Base-by-base conservation (phyloP, 2,797 vertebrate genomes). In the Philypnodon macrostomus region DNA sequence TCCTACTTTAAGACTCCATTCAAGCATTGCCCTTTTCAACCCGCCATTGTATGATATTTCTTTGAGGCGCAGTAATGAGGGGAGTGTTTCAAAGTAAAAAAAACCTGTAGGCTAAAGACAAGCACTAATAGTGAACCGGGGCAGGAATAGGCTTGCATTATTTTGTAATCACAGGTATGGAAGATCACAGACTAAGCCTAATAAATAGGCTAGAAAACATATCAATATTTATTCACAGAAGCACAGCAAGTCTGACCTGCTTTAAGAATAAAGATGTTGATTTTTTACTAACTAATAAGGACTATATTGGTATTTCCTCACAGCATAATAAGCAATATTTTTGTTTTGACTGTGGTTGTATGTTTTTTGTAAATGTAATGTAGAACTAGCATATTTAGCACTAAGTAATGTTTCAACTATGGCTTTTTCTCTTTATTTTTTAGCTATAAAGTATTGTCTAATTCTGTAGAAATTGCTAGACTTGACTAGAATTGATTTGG, bases 11-110 rank as follows among this genome's bases (percentile, higher is more conserved):
- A 85, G 79, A 77, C 81, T 85, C 84, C 85, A 89, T 91, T 90
- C 85, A 89, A 80, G 83, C 85, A 69, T 78, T 87, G 80, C 64
- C 81, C 87, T 88, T 89, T 87, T 89, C 87, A 89, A 86, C 84
- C 69, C 41, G 32, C 85, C 75, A 86, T 89, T 89, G 89, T 89
- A 79, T 75, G 81, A 80, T 67, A 67, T 75, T 84, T 85, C 87
- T 89, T 87, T 89, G 84, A 87, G 86, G 83, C 63, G 63, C 68
- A 47, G 63, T 83, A 83, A 85, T 82, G 82, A 86, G 68, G 69
- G 70, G 70, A 80, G 74, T 40, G 17, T 83, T 86, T 87, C 82
- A 87, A 82, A 77, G 82, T 73, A 61, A n/a, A n/a, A n/a, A n/a
- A n/a, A 80, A 87, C 77, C 80, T 79, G 80, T 75, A 67, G 85